Evolutionary conservation across 2,888 invertebrate species (phyloP).

Genomic region (Cheilosia scutellata): DNA sequence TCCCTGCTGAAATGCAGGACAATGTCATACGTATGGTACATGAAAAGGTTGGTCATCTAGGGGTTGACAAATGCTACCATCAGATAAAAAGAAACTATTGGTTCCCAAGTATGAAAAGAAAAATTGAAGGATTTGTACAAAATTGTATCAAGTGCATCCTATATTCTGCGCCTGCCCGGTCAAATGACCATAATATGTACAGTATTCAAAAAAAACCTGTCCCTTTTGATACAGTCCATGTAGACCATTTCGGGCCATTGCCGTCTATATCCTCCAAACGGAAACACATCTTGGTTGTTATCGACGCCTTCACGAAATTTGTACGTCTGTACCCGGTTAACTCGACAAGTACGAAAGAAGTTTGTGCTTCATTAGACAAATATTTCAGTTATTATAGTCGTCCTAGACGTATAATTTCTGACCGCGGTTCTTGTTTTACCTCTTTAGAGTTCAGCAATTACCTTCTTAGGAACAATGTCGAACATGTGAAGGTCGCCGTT

Average conservation of each 20-base stretch:
- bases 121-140: conserved; percentile 24
- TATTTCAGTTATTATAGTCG: neutral
- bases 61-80: conserved; percentile 22
- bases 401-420: too few relatives aligned
- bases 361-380: conserved; percentile 5
- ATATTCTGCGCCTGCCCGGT: conserved; percentile 17
- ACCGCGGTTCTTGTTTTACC: too few relatives aligned
- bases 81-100: conserved; percentile 45
- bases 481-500: too few relatives aligned
- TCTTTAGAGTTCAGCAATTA: too few relatives aligned
- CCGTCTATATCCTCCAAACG: too few relatives aligned
- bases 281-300: too few relatives aligned
- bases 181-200: conserved; percentile 30
- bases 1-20: conserved; percentile 27
- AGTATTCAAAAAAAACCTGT: conserved; percentile 26
- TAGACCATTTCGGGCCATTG: too few relatives aligned
- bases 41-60: conserved; percentile 35
- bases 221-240: too few relatives aligned
- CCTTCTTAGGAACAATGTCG: too few relatives aligned
- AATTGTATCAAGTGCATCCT: conserved; percentile 42
- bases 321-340: neutral
- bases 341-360: conserved; percentile 21
- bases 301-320: too few relatives aligned
- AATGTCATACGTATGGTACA: conserved; percentile 21
- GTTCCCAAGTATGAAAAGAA: conserved; percentile 36